A percentile compares a stretch with the other conserved stretches of the same genome.
These are phyloP conservation scores for Pinna nobilis DNA, from an alignment of 1,140 invertebrate genomes.

Conservation along the genomic window DNA sequence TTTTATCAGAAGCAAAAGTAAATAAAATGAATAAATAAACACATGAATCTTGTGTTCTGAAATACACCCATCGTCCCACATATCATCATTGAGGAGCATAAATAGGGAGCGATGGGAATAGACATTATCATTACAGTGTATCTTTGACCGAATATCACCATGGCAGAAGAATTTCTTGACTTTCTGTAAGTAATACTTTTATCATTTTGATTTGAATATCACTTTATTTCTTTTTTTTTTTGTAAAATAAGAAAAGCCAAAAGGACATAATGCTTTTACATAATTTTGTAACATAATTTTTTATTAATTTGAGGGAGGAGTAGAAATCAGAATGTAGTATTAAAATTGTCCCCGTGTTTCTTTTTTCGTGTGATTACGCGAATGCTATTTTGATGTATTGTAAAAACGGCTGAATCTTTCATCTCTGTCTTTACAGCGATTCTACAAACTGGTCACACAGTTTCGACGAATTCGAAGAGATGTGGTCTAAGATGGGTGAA, in stretches of 20 bases:
- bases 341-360: too few species aligned
- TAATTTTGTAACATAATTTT: too few species aligned
- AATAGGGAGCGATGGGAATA: neutral
- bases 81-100: neutral
- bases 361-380: too few species aligned
- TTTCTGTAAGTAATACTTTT: constrained; percentile 10
- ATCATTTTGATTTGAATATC: neutral
- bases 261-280: too few species aligned
- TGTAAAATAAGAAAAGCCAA: too few species aligned
- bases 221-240: too few species aligned
- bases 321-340: too few species aligned
- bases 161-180: constrained; percentile 6
- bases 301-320: too few species aligned
- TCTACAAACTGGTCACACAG: neutral
- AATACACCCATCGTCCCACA: neutral
- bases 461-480: neutral
- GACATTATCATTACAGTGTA: neutral
- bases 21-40: neutral
- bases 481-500: neutral
- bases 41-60: neutral
- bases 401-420: too few species aligned
- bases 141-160: constrained; percentile 1
- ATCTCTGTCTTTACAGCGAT: neutral
- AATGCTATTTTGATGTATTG: too few species aligned
- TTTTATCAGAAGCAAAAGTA: neutral